Evolutionary conservation across 92 coral and sea anemone species (phyloP).

Genomic region (Epizoanthus stellaris): DNA sequence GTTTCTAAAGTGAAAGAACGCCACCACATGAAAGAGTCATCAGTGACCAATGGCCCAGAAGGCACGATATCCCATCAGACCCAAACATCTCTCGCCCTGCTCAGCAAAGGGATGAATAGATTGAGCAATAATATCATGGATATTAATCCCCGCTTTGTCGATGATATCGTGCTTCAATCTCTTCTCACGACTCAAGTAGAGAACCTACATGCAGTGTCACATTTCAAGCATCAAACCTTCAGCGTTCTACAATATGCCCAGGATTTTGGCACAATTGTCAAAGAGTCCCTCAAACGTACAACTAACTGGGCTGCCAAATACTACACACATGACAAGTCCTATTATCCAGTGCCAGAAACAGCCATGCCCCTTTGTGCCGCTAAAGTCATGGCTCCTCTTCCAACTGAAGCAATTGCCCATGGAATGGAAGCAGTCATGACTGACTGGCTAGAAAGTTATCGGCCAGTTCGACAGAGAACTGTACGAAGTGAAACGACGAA

Average conservation of each 20-base stretch:
- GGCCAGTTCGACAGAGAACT: slow-evolving; percentile 45
- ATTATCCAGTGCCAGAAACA: slow-evolving; percentile 43
- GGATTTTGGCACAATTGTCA: slow-evolving; percentile 70
- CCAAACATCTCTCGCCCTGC: slow-evolving; percentile 13
- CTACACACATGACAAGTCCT: slow-evolving; percentile 44
- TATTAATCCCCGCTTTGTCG: slow-evolving; percentile 46
- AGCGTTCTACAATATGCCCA: slow-evolving; percentile 69
- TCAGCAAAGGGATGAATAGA: slow-evolving; percentile 26
- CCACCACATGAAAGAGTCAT: background rate
- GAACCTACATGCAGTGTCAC: slow-evolving; percentile 75
- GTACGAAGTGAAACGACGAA: slow-evolving; percentile 46
- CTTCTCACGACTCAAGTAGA: slow-evolving; percentile 68
- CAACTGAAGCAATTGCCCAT: slow-evolving; percentile 13
- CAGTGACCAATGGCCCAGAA: slow-evolving; percentile 40
- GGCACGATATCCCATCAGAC: slow-evolving; percentile 49
- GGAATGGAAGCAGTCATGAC: slow-evolving; percentile 31
- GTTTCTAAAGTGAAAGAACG: slow-evolving; percentile 49
- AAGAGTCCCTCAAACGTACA: slow-evolving; percentile 69
- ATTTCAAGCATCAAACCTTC: slow-evolving; percentile 75
- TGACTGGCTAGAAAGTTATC: slow-evolving; percentile 34
- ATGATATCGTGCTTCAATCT: slow-evolving; percentile 48
- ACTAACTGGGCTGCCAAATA: slow-evolving; percentile 61
- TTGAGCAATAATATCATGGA: slow-evolving; percentile 17
- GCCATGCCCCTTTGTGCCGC: slow-evolving; percentile 34
- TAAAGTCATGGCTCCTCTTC: slow-evolving; percentile 37